phyloP scores from a whole-genome alignment of 2,113 vertebrate species.

The Phyllostomus discolor region DNA sequence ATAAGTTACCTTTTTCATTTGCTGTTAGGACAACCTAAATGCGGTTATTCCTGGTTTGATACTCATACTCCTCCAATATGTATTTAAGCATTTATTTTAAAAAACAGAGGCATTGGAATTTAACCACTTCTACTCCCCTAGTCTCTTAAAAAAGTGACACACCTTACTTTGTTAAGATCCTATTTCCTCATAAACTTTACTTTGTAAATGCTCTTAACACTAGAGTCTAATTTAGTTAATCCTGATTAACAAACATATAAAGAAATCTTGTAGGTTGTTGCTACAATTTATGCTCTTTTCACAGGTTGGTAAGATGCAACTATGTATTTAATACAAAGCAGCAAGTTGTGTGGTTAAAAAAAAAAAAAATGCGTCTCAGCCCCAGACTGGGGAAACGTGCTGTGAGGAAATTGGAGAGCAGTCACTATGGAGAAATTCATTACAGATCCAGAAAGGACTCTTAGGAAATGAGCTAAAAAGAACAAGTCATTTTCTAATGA shows the following conservation, averaged over 20 bases:
- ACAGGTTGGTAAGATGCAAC: background rate
- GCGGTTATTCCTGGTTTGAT: background rate
- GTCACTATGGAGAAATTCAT: slow-evolving; percentile 27
- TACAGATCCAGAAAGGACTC: background rate
- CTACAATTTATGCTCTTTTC: background rate
- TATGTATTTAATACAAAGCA: slow-evolving; percentile 31
- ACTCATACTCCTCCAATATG: background rate
- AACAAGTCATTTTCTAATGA: background rate
- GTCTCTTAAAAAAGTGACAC: background rate
- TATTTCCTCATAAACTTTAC: slow-evolving; percentile 7
- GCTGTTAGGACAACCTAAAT: background rate
- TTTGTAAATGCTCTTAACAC: slow-evolving; percentile 16
- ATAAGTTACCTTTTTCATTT: background rate
- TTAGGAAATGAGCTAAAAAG: background rate
- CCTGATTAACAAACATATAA: background rate
- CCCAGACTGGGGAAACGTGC: slow-evolving; percentile 23
- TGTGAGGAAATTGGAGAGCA: background rate
- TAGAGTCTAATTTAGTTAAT: background rate
- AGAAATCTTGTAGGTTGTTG: background rate
- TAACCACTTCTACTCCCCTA: background rate
- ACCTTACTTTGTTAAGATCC: background rate
- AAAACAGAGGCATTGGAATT: background rate
- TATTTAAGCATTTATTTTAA: background rate
- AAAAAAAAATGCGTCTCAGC: slow-evolving; percentile 22
- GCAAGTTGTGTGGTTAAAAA: background rate